These are phyloP conservation scores for Anastrepha obliqua DNA, from an alignment of 1,140 invertebrate species.

Conservation along the genomic window DNA sequence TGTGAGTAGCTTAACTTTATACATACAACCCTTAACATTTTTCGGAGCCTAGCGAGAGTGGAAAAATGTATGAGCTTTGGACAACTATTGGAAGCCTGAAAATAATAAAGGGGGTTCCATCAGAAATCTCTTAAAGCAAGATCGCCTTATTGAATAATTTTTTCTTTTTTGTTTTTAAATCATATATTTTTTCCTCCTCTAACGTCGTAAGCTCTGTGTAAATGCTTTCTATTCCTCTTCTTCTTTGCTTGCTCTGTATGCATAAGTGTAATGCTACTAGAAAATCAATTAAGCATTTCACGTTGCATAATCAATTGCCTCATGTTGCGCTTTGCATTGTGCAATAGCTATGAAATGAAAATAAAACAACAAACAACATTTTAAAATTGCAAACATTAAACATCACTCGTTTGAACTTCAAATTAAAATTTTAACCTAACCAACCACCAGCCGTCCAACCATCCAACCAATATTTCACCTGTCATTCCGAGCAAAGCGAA, in stretches of 20 bases:
- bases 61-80: no score
- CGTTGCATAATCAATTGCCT: background rate
- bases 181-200: background rate
- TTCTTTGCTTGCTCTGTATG: background rate
- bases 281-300: background rate
- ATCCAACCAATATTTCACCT: slow-evolving; percentile 30
- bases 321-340: background rate
- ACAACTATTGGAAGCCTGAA: no score
- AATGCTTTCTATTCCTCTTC: background rate
- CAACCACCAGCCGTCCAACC: background rate
- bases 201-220: background rate
- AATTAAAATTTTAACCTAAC: slow-evolving; percentile 8
- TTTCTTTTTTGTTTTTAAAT: background rate
- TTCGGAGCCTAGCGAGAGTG: no score
- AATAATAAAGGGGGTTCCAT: no score
- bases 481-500: background rate
- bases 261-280: background rate
- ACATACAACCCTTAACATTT: no score
- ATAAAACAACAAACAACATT: background rate
- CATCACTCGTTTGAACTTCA: background rate
- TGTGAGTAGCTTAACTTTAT: no score
- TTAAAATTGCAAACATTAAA: no score
- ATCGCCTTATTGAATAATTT: no score
- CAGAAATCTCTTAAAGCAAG: background rate
- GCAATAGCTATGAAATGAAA: background rate